Base-by-base conservation (phyloP, 2,888 invertebrate genomes). In the Drosophila birchii region DNA sequence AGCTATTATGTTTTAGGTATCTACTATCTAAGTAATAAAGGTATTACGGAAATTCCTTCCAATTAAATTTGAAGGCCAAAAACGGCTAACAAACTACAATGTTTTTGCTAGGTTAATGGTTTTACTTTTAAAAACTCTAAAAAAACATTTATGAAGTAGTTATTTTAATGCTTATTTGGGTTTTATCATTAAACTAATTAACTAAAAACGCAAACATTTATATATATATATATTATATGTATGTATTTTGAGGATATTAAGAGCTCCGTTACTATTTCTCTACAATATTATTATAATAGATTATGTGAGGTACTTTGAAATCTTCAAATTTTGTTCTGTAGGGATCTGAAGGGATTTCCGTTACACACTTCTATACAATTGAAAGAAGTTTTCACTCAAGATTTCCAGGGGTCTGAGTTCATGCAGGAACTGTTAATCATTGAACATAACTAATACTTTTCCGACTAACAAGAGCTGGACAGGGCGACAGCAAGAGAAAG, bases 361-460 rank as follows among this genome's bases (percentile, higher is more conserved):
- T 47, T 23, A 64, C 34, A 47, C 14, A 20, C 5, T 34, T 43
- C 14, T 7, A 4, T n/a, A 8, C 7, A 14, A 5, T 18, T 26
- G 6, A 5, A 32, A 32, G 1, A n/a, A 32, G 3, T 39, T 47
- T 32, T 18, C 47, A 34, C 5, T 39, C n/a, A 12, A 62, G 14
- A 8, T 18, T 49, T 41, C 12, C 34, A 16, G 5, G 41, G 41
- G 9, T 20, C 49, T n/a, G 20, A 51, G 16, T 36, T 69, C 69
- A 69, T 69, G 69, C 69, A n/a, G 26, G 66, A n/a, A n/a, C 41
- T 34, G 9, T 41, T 49, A 20, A 26, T 20, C 20, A 16, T 36
- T 18, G 14, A 66, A 53, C n/a, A 45, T 20, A 68, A 56, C 47
- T 47, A n/a, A 49, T 36, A 49, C 14, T 39, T 6, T 26, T 23